A percentile compares a stretch with the other conserved stretches of the same genome.
These are phyloP conservation scores for Psylliodes chrysocephalus DNA, from an alignment of 2,888 invertebrate genomes.

Conservation along the genomic window DNA sequence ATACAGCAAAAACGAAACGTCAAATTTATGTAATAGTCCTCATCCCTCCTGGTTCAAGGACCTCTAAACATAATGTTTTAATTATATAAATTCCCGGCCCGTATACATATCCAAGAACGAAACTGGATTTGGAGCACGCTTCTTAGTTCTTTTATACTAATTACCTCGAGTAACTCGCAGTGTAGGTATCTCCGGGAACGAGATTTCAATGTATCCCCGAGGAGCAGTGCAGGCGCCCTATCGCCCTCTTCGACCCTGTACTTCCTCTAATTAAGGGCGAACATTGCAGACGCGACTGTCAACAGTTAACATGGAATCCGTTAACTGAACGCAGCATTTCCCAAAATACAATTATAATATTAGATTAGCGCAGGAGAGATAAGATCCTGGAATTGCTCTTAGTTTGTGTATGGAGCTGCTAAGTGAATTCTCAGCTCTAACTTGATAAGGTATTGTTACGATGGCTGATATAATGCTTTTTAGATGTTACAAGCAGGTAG, in stretches of 20 bases:
- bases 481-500: neutral
- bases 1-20: neutral
- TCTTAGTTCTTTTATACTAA: slow-evolving; percentile 46
- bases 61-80: slow-evolving; percentile 44
- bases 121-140: too few relatives aligned
- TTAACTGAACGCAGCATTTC: slow-evolving; percentile 66
- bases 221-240: too few relatives aligned
- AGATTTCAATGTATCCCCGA: slow-evolving; percentile 66
- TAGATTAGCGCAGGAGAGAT: slow-evolving; percentile 63
- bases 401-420: slow-evolving; percentile 49
- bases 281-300: slow-evolving; percentile 52
- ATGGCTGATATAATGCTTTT: slow-evolving; percentile 50
- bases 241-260: slow-evolving; percentile 27
- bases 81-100: slow-evolving; percentile 40
- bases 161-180: slow-evolving; percentile 47
- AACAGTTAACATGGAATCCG: slow-evolving; percentile 64
- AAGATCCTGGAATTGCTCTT: slow-evolving; percentile 55
- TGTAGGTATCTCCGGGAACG: slow-evolving; percentile 61
- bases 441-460: slow-evolving; percentile 60
- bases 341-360: slow-evolving; percentile 66
- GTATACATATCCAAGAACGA: slow-evolving; percentile 47
- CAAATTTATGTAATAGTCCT: slow-evolving; percentile 3
- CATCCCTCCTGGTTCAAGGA: slow-evolving; percentile 7
- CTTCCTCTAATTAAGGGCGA: slow-evolving; percentile 46
- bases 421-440: slow-evolving; percentile 60